Evolutionary conservation across 1,140 invertebrate species (phyloP).

Genomic region (Zaprionus kolodkinae): DNA sequence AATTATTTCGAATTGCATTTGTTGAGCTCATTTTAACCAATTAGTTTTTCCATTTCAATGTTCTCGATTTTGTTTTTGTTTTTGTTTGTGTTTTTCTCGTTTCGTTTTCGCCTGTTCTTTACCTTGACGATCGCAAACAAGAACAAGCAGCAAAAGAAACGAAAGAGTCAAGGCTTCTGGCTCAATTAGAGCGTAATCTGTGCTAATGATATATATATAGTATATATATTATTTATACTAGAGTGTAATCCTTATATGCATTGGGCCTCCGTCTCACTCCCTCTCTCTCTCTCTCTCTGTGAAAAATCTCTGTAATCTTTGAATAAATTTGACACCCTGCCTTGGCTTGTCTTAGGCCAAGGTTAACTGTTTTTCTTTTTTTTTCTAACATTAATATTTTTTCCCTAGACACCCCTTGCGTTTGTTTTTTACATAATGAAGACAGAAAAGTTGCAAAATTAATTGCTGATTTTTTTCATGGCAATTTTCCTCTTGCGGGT

Average conservation of each 20-base stretch:
- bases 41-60: slow-evolving; percentile 29
- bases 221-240: neutral
- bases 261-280: no score
- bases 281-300: no score
- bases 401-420: slow-evolving; percentile 6
- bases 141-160: slow-evolving; percentile 13
- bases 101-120: slow-evolving; percentile 7
- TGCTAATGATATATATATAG: slow-evolving; percentile 1
- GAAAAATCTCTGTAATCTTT: no score
- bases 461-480: slow-evolving; percentile 47
- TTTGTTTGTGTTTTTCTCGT: neutral
- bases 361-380: neutral
- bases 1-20: slow-evolving; percentile 56
- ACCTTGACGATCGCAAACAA: slow-evolving; percentile 29
- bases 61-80: neutral
- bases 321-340: slow-evolving; percentile 1
- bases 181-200: slow-evolving; percentile 49
- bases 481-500: slow-evolving; percentile 19
- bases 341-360: neutral
- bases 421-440: slow-evolving; percentile 17
- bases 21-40: slow-evolving; percentile 48
- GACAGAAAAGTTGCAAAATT: slow-evolving; percentile 45
- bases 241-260: neutral
- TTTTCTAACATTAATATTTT: neutral
- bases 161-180: slow-evolving; percentile 40